These are phyloP conservation scores for Hystrix cristata DNA, from an alignment of 2,113 vertebrate species.

Conservation along the genomic window DNA sequence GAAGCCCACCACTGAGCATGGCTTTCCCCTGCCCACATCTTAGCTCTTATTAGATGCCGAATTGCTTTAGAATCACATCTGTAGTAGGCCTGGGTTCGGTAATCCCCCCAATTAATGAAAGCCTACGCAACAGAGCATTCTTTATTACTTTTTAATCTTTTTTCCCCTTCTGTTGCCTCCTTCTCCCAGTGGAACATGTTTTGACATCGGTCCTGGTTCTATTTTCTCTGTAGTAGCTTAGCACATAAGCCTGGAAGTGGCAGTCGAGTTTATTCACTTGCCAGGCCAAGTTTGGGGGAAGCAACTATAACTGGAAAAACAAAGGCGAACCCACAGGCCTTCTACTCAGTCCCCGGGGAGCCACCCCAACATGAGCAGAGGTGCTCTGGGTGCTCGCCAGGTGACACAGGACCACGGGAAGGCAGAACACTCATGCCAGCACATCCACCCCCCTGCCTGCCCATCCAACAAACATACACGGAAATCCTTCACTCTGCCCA, in stretches of 20 bases:
- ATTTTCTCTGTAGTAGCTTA: constrained; percentile 23
- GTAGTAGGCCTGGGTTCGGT: background rate
- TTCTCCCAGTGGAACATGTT: constrained; percentile 23
- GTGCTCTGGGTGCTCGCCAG: background rate
- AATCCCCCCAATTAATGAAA: constrained; percentile 66
- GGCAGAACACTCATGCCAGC: background rate
- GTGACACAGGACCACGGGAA: background rate
- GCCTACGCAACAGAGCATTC: constrained; percentile 34
- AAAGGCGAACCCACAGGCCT: background rate
- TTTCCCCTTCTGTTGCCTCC: constrained; percentile 36
- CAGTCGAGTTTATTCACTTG: background rate
- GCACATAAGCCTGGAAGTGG: background rate
- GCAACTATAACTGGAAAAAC: background rate
- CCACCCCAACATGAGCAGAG: background rate
- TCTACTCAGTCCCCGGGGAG: background rate
- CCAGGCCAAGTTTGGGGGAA: background rate
- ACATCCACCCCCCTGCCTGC: too few relatives aligned
- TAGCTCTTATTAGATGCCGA: background rate
- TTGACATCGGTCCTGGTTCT: constrained; percentile 31
- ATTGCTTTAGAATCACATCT: background rate
- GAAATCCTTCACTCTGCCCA: background rate
- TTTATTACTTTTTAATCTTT: constrained; percentile 67
- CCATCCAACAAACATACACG: background rate
- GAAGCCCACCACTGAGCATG: background rate
- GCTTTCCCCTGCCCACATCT: background rate